Evolutionary conservation across 2,888 invertebrate genomes (phyloP), one percentile per base, ranked within the genome.

Genomic region (Ochropacha duplaris): DNA sequence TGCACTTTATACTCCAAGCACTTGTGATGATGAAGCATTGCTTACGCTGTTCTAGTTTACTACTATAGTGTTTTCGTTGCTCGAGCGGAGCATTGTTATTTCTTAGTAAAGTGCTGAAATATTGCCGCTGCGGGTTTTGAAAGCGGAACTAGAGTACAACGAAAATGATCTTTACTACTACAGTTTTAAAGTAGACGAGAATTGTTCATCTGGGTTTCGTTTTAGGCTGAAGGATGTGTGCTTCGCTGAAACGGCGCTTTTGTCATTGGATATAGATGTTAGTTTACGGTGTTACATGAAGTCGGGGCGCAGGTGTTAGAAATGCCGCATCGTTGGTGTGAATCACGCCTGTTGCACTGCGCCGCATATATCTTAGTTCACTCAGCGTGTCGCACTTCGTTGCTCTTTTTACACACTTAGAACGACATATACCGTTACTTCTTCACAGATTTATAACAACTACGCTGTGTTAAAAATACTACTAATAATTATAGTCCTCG

Each of bases 31-130:
- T 85, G 87, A 88, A 84, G 84, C 74, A 86, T 84, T 77, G 81
- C 85, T 79, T 76, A 71, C 76, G 78, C 72, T 78, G 77, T 77
- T 80, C 79, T 81, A 84, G 83, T 87, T 86, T 81, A 79, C 76
- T 71, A 76, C 78, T 76, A 79, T 81, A 87, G 84, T 84, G 84
- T 86, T 84, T 81, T 86, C 81, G 78, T 72, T 77, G 74, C 77
- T 78, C 77, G 76, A 79, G 78, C 78, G 74, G 68, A 76, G 84
- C 86, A 88, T 88, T 90, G 90, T 91, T 90, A 88, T 90, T 90
- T 90, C 89, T 87, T 78, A 82, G 79, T 72, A 73, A 78, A 87
- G 87, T 81, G 85, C 81, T 90, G 86, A 90, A 88, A 90, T 90
- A 91, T 90, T 85, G 84, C 81, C 72, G 79, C 76, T 78, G 76